These are phyloP conservation scores for Nyctereutes procyonoides DNA, from an alignment of 2,113 vertebrate species.

Conservation along the genomic window DNA sequence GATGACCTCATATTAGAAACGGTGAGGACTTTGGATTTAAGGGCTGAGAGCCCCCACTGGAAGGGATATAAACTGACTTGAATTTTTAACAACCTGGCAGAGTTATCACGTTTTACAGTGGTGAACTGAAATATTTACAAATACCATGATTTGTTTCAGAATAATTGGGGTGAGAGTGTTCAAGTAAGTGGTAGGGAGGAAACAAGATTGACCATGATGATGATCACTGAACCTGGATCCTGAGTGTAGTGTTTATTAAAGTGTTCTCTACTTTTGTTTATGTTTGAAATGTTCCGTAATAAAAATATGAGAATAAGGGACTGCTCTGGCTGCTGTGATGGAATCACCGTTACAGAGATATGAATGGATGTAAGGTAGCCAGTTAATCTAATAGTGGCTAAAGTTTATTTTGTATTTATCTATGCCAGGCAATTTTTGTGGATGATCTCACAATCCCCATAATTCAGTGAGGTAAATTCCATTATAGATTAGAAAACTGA, in stretches of 20 bases:
- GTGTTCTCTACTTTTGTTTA: neutral
- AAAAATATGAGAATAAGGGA: neutral
- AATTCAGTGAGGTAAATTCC: neutral
- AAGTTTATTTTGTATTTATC: neutral
- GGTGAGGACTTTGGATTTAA: neutral
- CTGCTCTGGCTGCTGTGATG: neutral
- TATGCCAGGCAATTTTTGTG: neutral
- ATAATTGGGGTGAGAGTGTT: neutral
- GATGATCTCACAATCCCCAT: neutral
- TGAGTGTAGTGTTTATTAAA: neutral
- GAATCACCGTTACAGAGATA: neutral
- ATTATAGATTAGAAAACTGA: neutral
- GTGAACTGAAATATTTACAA: neutral
- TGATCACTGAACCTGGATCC: neutral
- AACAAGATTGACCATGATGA: neutral
- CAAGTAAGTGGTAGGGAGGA: neutral
- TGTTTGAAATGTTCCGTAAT: constrained; percentile 8
- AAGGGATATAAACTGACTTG: neutral
- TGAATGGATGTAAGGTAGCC: neutral
- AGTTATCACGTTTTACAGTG: neutral
- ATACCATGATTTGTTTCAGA: neutral
- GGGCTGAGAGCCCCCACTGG: neutral
- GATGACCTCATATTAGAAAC: neutral
- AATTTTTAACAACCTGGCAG: neutral
- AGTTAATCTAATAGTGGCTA: neutral